Percentiles rank a stretch among this genome's conserved stretches.
Evolutionary conservation across 2,888 invertebrate genomes (phyloP).

Genomic region (Scaeva pyrastri): DNA sequence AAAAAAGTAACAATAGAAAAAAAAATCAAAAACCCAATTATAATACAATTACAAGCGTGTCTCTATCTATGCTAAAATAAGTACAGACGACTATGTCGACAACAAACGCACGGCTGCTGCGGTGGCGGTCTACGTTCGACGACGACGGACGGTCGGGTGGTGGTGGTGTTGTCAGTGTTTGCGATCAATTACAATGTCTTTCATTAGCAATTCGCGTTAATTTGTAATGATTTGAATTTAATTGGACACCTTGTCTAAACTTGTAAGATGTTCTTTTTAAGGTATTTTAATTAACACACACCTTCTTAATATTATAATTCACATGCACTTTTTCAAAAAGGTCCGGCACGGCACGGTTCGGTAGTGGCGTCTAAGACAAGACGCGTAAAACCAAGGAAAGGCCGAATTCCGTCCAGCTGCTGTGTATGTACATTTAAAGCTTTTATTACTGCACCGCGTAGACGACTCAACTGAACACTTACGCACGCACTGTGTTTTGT

Average conservation of each 20-base stretch:
- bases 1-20: not conserved
- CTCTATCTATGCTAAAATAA: slow-evolving; percentile 7
- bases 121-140: too few relatives aligned
- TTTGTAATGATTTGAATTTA: slow-evolving; percentile 28
- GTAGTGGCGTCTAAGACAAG: not conserved
- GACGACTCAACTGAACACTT: slow-evolving; percentile 53
- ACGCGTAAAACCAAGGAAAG: not conserved
- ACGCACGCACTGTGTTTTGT: slow-evolving; percentile 17
- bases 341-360: not conserved
- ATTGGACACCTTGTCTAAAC: slow-evolving; percentile 8
- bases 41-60: slow-evolving; percentile 4
- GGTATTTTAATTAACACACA: slow-evolving; percentile 2
- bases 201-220: not conserved
- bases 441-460: slow-evolving; percentile 40
- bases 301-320: not conserved
- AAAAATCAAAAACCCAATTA: slow-evolving; percentile 4
- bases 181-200: slow-evolving; percentile 6
- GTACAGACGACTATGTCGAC: not conserved
- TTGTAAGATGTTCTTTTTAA: not conserved
- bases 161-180: not conserved
- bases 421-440: slow-evolving; percentile 21
- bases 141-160: not conserved
- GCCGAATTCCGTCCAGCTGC: slow-evolving; percentile 3
- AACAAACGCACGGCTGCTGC: not conserved
- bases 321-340: slow-evolving; percentile 12